Base-by-base conservation (phyloP, 1,140 invertebrate genomes). In the Kradibia gibbosae region DNA sequence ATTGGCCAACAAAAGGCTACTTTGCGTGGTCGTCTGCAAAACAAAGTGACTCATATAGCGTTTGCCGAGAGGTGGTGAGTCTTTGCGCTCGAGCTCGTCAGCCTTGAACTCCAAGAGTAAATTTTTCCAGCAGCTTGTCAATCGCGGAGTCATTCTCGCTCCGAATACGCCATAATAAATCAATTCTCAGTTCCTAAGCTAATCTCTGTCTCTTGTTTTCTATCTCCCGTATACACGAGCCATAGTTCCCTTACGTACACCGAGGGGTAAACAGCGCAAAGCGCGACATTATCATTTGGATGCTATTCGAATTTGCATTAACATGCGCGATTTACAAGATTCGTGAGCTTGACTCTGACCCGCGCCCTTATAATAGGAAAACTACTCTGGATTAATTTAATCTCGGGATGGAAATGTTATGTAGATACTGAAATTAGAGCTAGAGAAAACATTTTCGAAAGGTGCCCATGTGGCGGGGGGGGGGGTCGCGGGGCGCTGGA, bases 301-400 rank as follows among this genome's bases (percentile, higher is more conserved):
- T 74, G 79, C 79, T 55, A 80, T 81, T 81, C 55, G 71, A 67
- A 81, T 81, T 81, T 81, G 73, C 80, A 81, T 81, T 81, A 76
- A 81, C 73, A 55, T 57, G 73, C 55, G 42, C 67, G 71, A 73
- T 67, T 73, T 72, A 34, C 36, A 48, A n/a, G 20, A 25, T 50
- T 34, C 78, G 48, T 57, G 78, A 53, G 50, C 34, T 13, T 25
- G 20, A 13, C 28, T 39, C 20, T 62, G 75, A 31, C 42, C 39
- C 34, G 31, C 42, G n/a, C 39, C 28, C 15, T 15, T 42, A 42
- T 78, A 78, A 39, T 45, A 48, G 42, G 62, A 78, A 78, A 67
- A 65, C 25, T 65, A 31, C 60, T 78, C 39, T 34, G 28, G 8
- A 28, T 71, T 28, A n/a, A n/a, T n/a, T n/a, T n/a, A n/a, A 71